Evolutionary conservation across 2,113 vertebrate species (phyloP).

Genomic region (Otocyon megalotis): DNA sequence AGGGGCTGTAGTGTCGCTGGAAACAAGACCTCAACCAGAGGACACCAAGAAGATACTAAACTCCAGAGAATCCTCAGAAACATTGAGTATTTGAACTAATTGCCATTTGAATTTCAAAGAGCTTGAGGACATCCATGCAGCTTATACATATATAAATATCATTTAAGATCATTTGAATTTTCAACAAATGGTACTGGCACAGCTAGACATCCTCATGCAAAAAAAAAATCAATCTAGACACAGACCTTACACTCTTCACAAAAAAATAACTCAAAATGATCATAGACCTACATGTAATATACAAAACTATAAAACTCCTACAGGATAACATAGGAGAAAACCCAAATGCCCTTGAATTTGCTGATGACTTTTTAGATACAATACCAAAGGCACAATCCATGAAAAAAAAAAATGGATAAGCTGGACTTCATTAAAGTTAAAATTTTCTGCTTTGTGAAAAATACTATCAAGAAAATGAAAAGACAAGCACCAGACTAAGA

Average conservation of each 20-base stretch:
- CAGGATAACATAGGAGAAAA: background rate
- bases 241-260: background rate
- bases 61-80: background rate
- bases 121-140: background rate
- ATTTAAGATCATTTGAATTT: conserved; percentile 12
- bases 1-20: background rate
- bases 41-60: background rate
- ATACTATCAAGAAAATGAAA: background rate
- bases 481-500: background rate
- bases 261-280: background rate
- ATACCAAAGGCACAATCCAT: background rate
- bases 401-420: background rate
- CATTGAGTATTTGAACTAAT: background rate
- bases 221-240: background rate
- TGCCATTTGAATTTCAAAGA: conserved; percentile 3
- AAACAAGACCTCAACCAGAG: background rate
- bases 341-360: background rate
- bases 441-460: background rate
- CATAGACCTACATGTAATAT: background rate
- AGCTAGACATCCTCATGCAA: background rate
- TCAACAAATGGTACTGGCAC: background rate
- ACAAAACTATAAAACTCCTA: background rate
- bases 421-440: background rate
- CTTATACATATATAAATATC: background rate
- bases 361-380: background rate